A percentile compares a stretch with the other conserved stretches of the same genome.
Conservation (phyloP, 2,797 vertebrate species). For the Sebastes oblongus region DNA sequence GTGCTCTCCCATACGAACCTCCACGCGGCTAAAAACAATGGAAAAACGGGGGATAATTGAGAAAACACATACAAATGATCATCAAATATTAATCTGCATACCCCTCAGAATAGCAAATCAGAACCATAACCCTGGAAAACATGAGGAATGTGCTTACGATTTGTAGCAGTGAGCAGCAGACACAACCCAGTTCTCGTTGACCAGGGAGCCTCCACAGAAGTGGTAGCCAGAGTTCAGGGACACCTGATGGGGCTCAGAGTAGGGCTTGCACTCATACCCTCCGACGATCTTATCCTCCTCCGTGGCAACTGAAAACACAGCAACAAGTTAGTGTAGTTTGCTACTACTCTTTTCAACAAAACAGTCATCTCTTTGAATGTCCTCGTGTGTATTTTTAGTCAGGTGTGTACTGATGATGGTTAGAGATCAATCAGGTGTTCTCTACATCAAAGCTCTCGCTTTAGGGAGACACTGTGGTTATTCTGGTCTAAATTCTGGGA, state of each 20-base stretch:
- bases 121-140: neutral
- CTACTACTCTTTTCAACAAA: neutral
- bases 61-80: neutral
- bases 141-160: slow-evolving; percentile 42
- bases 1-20: slow-evolving; percentile 86
- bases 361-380: neutral
- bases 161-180: slow-evolving; percentile 80
- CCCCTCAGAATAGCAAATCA: neutral
- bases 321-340: neutral
- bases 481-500: neutral
- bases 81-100: neutral
- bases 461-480: neutral
- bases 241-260: slow-evolving; percentile 72
- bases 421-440: neutral
- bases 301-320: slow-evolving; percentile 45
- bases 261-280: slow-evolving; percentile 64
- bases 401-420: neutral
- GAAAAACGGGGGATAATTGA: neutral
- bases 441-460: neutral
- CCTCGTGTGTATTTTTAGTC: neutral
- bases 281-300: slow-evolving; percentile 79
- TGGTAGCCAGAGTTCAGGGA: slow-evolving; percentile 74
- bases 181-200: slow-evolving; percentile 74
- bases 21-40: slow-evolving; percentile 52
- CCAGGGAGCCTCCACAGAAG: slow-evolving; percentile 76